phyloP scores from a whole-genome alignment of 2,113 vertebrate genomes.

The Pluvianellus socialis region DNA sequence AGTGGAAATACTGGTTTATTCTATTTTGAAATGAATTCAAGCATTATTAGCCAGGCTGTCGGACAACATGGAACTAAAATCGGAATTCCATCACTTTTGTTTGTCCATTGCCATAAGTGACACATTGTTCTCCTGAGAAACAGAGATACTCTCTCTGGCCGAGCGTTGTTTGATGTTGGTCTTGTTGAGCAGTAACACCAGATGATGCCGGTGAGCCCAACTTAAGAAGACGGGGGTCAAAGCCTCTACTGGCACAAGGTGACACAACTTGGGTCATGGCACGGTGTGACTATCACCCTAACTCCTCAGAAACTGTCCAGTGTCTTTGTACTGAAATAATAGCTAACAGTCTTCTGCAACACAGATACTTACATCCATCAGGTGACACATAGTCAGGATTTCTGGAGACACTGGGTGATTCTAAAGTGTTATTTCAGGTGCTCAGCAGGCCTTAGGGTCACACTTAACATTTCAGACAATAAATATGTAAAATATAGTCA shows the following conservation, averaged over 20 bases:
- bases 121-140: constrained; percentile 8
- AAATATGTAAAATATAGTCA: not conserved
- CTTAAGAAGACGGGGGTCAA: not conserved
- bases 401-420: not conserved
- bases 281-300: not conserved
- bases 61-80: not conserved
- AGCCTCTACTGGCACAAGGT: not conserved
- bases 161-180: not conserved
- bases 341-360: not conserved
- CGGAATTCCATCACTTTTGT: not conserved
- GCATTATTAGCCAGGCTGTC: not conserved
- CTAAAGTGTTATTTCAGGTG: not conserved
- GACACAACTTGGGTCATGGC: not conserved
- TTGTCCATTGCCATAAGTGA: not conserved
- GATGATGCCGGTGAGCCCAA: not conserved
- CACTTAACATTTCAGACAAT: not conserved
- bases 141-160: not conserved
- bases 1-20: constrained; percentile 4
- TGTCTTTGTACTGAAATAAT: not conserved
- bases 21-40: not conserved
- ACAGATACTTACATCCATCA: not conserved
- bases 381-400: not conserved
- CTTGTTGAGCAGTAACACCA: not conserved
- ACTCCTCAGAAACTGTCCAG: not conserved
- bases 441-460: not conserved